Evolutionary conservation across 2,888 invertebrate genomes (phyloP), one percentile per base, ranked within the genome.

Genomic region (Rotaria socialis): DNA sequence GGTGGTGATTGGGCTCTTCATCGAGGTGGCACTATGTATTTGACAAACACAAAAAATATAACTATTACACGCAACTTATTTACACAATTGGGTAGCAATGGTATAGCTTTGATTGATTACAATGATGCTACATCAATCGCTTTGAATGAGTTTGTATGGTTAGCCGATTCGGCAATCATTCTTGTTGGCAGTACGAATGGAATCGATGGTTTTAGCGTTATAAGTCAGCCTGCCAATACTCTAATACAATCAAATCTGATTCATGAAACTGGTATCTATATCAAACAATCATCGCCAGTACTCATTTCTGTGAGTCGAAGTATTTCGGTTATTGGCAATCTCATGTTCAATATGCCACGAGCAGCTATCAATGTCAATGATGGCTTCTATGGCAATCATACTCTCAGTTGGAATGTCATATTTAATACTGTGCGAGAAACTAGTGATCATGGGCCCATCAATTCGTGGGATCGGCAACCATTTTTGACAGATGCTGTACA

Each of bases 1-100:
- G 74, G 74, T 74, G 74, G 74, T 74, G 74, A 74, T 35, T 74
- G 74, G 74, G 35, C 74, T 74, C 41, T 74, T 74, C 74, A 74
- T 74, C 74, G 74, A 35, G 74, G 74, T 41, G 74, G 74, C 41
- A 74, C 74, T 8, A 74, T 74, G 35, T 74, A 74, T 74, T 22
- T 74, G 6, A 74, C 27, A 74, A 74, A 74, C 41, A 74, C 74
- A 41, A 74, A 35, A 35, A 35, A 74, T 41, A 22, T 74, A 6
- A 74, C 35, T 2, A 74, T 74, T 27, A 74, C 74, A 74, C 74
- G 74, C 35, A 27, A 74, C 41, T 2, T 74, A 74, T 74, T 74
- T 35, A 74, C 74, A 41, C 74, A 74, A 74, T 74, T 74, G 41
- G 74, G 74, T n/a, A 74, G 74, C 35, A 74, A 74, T 74, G 74